Conservation (phyloP, 2,113 vertebrate species). For the Cranoglanis bouderius region DNA sequence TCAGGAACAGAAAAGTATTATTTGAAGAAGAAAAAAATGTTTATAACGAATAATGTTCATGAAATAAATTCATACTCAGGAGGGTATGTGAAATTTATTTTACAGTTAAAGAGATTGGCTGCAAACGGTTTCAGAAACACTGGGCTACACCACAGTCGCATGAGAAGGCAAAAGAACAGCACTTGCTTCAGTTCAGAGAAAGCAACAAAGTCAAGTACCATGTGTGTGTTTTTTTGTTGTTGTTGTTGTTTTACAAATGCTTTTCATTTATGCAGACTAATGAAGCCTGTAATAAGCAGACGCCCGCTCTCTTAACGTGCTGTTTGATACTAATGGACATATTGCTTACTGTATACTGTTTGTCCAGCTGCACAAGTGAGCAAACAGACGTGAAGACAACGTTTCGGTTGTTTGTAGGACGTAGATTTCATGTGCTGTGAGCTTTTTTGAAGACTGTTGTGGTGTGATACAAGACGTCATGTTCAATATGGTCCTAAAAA, state of each 20-base stretch:
- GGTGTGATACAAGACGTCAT: neutral
- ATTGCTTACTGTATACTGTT: neutral
- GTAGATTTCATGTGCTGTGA: neutral
- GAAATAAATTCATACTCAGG: neutral
- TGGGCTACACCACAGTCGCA: neutral
- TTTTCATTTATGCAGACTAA: conserved; percentile 3
- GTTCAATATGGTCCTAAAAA: neutral
- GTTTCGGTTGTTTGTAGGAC: neutral
- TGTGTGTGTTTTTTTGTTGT: neutral
- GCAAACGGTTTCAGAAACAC: neutral
- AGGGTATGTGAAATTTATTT: neutral
- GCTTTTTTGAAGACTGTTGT: neutral
- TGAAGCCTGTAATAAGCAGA: conserved; percentile 7
- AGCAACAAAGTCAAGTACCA: neutral
- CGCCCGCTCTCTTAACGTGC: neutral
- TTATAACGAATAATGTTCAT: neutral
- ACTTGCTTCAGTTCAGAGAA: neutral
- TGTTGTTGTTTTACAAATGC: neutral
- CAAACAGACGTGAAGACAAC: neutral
- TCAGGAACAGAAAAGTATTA: neutral
- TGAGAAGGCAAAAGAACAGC: neutral
- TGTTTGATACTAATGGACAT: conserved; percentile 3
- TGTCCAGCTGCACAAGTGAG: neutral
- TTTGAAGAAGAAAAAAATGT: neutral
- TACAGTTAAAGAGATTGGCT: neutral